Percentiles rank a stretch among this genome's conserved stretches.
phyloP scores from a whole-genome alignment of 2,797 vertebrate species.

The Lithobates sylvaticus region DNA sequence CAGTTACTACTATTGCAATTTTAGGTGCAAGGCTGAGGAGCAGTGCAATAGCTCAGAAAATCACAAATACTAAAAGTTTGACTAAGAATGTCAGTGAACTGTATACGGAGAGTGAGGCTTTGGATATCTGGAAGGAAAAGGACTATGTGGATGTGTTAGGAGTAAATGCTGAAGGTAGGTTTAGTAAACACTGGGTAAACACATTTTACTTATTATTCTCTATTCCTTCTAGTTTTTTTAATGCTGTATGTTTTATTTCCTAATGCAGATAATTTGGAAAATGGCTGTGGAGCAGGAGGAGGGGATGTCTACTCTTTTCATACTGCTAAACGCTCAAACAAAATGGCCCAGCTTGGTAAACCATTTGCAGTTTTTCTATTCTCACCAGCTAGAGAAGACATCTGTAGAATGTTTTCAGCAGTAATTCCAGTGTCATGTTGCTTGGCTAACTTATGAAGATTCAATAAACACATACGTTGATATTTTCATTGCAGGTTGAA shows the following conservation, averaged over 20 bases:
- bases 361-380: neutral
- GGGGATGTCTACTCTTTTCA: constrained; percentile 91
- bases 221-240: too few species aligned
- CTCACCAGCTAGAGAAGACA: neutral
- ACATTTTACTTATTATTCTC: too few species aligned
- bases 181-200: too few species aligned
- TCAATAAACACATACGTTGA: too few species aligned
- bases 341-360: constrained; percentile 90
- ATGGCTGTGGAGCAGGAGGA: constrained; percentile 73
- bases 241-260: constrained; percentile 49
- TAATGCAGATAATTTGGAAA: constrained; percentile 77
- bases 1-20: constrained; percentile 54
- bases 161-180: constrained; percentile 78
- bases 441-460: too few species aligned
- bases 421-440: too few species aligned
- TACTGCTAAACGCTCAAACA: constrained; percentile 82
- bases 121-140: constrained; percentile 81
- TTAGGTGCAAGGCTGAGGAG: constrained; percentile 73
- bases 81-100: constrained; percentile 70
- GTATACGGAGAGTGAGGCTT: constrained; percentile 69
- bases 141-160: constrained; percentile 86
- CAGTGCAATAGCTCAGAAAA: constrained; percentile 73
- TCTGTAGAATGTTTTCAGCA: too few species aligned
- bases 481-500: too few species aligned
- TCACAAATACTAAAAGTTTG: constrained; percentile 76